Base-by-base conservation (phyloP, 2,888 invertebrate species). In the Mamestra brassicae region DNA sequence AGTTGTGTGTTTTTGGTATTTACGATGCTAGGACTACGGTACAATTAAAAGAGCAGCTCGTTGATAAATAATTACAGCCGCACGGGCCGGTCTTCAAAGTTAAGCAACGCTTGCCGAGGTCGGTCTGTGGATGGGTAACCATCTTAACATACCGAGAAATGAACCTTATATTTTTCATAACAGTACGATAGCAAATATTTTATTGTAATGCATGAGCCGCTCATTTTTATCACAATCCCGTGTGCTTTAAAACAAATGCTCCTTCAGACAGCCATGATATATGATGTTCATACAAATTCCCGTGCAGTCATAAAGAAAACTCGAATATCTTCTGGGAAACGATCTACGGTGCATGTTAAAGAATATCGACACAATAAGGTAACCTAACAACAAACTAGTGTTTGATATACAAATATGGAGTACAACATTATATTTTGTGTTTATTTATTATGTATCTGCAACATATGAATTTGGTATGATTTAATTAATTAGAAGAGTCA, bases 261-360 rank as follows among this genome's bases (percentile, higher is more conserved):
- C 36, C 2, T 54, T 47, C 7, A 55, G 36, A 17, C 42, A 42
- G 36, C 8, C 36, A 38, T n/a, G 61, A 62, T 54, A 55, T 81
- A 26, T 10, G 13, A 50, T 55, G 52, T 11, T 52, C 67, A 26
- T 34, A 52, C 64, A 45, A 55, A 55, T 76, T 47, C 34, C 36
- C 5, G 11, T 58, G 42, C 15, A 64, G 62, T 79, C 83, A 15
- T 70, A 63, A 79, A 79, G 58, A 50, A 6, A n/a, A 55, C n/a
- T 78, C 13, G 0, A 67, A 78, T 77, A 36, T 83, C 57, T 82
- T 77, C 70, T 57, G 5, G 1, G 78, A 63, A 70, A 8, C 26
- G 26, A 26, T 26, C 55, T 34, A 81, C 4, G n/a, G 36, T 57
- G 50, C 10, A 47, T 17, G 3, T 61, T 60, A 26, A 65, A 42